A percentile compares a stretch with the other conserved stretches of the same genome.
Conservation (phyloP, 2,113 vertebrate species). For the Benitochromis conjunctus region DNA sequence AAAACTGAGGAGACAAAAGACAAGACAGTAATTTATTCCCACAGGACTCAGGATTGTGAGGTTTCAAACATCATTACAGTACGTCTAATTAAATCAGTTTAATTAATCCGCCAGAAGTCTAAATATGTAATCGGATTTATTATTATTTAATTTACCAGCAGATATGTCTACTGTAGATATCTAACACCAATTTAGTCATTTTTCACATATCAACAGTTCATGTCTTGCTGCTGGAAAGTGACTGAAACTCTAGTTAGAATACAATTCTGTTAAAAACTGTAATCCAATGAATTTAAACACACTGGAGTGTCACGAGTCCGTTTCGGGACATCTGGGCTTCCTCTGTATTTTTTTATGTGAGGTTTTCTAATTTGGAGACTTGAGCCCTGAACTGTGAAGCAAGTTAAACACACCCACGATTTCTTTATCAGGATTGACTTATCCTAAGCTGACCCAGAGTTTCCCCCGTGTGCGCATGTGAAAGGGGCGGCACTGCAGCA, state of each 20-base stretch:
- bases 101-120: not conserved
- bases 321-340: no score
- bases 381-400: no score
- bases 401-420: no score
- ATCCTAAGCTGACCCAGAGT: not conserved
- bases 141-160: not conserved
- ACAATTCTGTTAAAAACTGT: no score
- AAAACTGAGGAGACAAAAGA: constrained; percentile 79
- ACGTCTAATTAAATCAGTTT: not conserved
- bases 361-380: no score
- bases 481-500: not conserved
- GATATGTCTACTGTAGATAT: not conserved
- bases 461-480: not conserved
- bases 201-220: not conserved
- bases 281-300: no score
- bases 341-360: no score
- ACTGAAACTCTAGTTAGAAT: not conserved
- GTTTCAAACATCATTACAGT: not conserved
- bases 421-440: not conserved
- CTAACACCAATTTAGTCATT: not conserved
- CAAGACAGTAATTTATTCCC: not conserved
- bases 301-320: no score
- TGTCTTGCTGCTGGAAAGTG: not conserved
- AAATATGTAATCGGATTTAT: not conserved
- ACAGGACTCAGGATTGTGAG: not conserved